Evolutionary conservation across 2,113 vertebrate genomes (phyloP), one percentile per base, ranked within the genome.

Genomic region (Pipra filicauda): DNA sequence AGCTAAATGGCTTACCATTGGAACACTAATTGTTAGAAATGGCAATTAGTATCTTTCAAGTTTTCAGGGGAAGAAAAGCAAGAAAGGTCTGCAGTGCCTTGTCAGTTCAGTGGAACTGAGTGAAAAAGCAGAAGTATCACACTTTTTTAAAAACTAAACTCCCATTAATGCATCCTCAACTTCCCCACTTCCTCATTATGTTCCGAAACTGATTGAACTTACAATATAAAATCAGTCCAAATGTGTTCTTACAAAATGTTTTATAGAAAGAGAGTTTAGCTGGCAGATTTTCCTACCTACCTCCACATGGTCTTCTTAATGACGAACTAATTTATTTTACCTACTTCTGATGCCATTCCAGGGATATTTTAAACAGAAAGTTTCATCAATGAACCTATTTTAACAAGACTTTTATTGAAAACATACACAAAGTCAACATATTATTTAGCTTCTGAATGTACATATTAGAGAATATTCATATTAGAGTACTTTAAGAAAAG

Each of bases 361-460:
- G 14, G 18, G 28, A 65, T 71, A 75, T 24, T 71, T 73, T 28
- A 43, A 88, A 80, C 18, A 90, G 75, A 95, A 80, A 92, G 64
- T 82, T 88, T 59, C 57, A 92, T 18, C 76, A 78, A 77, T 18
- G 41, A 72, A 95, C 8, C 5, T 28, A 69, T 90, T 97, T 98
- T 98, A 96, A 96, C 48, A 97, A 97, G 87, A 88, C 46, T 98
- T 98, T 98, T 98, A 97, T 97, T 97, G 95, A 98, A 98, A 98
- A 98, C 94, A 96, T 98, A 97, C 94, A 98, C 89, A 97, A 97
- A 98, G 83, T 95, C 49, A 91, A 97, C 94, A 96, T 2, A 30
- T 94, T 95, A 74, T 84, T 96, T 90, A 97, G 87, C 52, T 97
- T 94, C 90, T 97, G 91, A 96, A 97, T 97, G 91, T 96, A 96